phyloP scores from a whole-genome alignment of 2,888 invertebrate species.

The Caenorhabditis sulstoni region DNA sequence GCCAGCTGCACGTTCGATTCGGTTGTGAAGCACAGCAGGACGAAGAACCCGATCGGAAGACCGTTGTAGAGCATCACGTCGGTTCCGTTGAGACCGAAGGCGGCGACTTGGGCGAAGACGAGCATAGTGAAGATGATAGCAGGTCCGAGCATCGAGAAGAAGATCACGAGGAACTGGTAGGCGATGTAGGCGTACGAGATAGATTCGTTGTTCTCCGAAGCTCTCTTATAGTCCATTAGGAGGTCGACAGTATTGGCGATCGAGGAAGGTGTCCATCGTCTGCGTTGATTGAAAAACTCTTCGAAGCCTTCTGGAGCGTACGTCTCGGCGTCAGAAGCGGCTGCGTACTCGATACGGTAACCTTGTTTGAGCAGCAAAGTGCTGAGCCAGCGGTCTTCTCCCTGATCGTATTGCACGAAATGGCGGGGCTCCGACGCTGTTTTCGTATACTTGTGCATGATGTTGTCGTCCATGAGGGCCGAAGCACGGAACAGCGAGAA shows the following conservation, averaged over 20 bases:
- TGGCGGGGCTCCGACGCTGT: conserved; percentile 86
- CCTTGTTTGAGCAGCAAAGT: conserved; percentile 82
- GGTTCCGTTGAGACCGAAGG: conserved; percentile 73
- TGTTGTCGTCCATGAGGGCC: conserved; percentile 92
- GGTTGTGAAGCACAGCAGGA: conserved; percentile 77
- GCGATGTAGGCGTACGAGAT: conserved; percentile 79
- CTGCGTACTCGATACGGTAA: conserved; percentile 82
- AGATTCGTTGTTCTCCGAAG: conserved; percentile 78
- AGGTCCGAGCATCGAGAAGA: conserved; percentile 80
- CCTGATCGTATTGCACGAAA: conserved; percentile 94
- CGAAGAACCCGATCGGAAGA: conserved; percentile 75
- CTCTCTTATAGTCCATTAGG: conserved; percentile 79
- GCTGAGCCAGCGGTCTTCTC: conserved; percentile 83
- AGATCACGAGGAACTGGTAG: conserved; percentile 80
- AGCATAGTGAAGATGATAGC: conserved; percentile 81
- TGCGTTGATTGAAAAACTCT: conserved; percentile 80
- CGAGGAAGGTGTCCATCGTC: conserved; percentile 81
- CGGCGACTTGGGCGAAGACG: conserved; percentile 79
- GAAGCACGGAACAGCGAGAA: conserved; percentile 89
- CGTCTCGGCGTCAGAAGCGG: conserved; percentile 82
- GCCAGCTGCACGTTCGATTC: conserved; percentile 76
- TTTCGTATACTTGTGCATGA: conserved; percentile 90
- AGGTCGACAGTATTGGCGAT: conserved; percentile 81
- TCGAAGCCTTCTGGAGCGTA: conserved; percentile 81
- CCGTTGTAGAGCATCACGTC: conserved; percentile 75